Evolutionary conservation across 2,797 vertebrate species (phyloP).

Genomic region (Cetoscarus ocellatus): DNA sequence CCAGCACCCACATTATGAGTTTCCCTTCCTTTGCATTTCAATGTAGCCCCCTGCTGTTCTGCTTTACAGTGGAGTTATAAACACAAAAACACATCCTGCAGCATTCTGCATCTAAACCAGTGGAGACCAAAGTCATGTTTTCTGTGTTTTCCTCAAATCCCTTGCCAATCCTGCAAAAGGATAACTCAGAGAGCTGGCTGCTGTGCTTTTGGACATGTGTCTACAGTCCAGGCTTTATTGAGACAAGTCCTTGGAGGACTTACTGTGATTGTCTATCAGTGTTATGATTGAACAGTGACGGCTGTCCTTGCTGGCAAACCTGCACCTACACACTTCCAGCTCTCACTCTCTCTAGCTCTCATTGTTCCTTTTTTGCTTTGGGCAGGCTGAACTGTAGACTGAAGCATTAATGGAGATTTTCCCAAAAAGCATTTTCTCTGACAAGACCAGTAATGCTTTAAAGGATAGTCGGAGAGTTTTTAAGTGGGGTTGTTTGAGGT

Average conservation of each 20-base stretch:
- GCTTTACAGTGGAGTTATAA: slow-evolving; percentile 2
- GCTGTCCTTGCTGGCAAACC: background rate
- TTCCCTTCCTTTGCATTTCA: slow-evolving; percentile 4
- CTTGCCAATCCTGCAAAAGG: slow-evolving; percentile 9
- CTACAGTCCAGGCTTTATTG: slow-evolving; percentile 1
- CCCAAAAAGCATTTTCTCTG: background rate
- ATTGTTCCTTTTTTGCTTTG: background rate
- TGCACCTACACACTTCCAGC: slow-evolving; percentile 7
- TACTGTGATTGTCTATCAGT: slow-evolving; percentile 30
- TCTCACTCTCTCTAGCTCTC: background rate
- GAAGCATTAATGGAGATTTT: too few species aligned
- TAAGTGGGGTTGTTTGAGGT: too few species aligned
- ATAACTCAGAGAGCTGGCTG: background rate
- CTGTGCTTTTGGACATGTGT: background rate
- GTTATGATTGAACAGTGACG: slow-evolving; percentile 30
- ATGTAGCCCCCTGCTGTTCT: slow-evolving; percentile 4
- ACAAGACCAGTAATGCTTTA: background rate
- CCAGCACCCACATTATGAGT: background rate
- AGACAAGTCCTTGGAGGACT: slow-evolving; percentile 17
- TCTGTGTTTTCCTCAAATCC: slow-evolving; percentile 11
- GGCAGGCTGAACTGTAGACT: too few species aligned
- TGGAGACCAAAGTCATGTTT: slow-evolving; percentile 16
- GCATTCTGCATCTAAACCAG: too few species aligned
- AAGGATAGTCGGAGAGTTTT: too few species aligned
- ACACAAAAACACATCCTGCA: background rate